Evolutionary conservation across 37 sponge, comb jelly and placozoan genomes (phyloP), one percentile per base, ranked within the genome.

Genomic region (Theonella swinhoei): DNA sequence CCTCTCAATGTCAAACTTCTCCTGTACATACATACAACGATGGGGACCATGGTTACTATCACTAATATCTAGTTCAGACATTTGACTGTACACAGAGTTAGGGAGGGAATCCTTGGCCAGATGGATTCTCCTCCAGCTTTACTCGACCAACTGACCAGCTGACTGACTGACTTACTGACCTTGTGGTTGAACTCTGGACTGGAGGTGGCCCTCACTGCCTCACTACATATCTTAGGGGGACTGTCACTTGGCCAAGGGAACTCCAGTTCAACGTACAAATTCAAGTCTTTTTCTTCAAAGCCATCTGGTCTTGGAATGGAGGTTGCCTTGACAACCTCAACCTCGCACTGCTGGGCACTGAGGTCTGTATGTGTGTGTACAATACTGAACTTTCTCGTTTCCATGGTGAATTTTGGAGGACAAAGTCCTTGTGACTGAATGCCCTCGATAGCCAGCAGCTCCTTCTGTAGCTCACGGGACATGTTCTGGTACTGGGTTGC

Each of bases 361-460:
- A 98, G 68, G 36, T 90, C 81, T 40, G 92, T 75, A 62, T 84
- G 83, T 65, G 82, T 80, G 39, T 93, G 81, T 3, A 96, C 71
- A 39, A 94, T 81, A 23, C 85, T 72, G 76, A 98, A 80, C 58
- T 86, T 85, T n/a, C 95, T 85, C 42, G 76, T 82, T 43, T 98
- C 99, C 85, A 95, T 89, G 66, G 92, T 95, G 80, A 94, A 98
- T 19, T 75, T 89, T 1, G 96, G 96, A 0, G 93, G 85, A 34
- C 83, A 84, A 19, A 84, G 64, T 11, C 85, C 88, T 41, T 85
- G 89, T 63, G 83, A 69, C 23, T 72, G 77, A 28, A 95, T 91
- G 28, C 96, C 90, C 39, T 89, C 89, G 17, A 97, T 58, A 32
- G 90, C 86, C 28, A 93, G 77, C 62, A 97, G 68, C 31, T 95